These are phyloP conservation scores for Salticus scenicus DNA, from an alignment of 2,888 invertebrate species.

Conservation along the genomic window DNA sequence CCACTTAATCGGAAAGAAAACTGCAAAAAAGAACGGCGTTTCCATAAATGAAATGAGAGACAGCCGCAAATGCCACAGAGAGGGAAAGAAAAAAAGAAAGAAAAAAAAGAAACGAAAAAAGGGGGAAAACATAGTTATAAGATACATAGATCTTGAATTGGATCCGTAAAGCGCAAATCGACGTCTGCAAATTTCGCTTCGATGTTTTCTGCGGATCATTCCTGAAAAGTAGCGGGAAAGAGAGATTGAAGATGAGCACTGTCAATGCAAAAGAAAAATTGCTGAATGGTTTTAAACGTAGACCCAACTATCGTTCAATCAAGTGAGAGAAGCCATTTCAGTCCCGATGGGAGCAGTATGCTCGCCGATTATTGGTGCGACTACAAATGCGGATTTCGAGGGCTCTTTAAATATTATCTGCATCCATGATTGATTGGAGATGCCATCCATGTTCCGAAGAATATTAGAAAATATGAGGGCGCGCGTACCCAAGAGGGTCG, in stretches of 20 bases:
- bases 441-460: slow-evolving; percentile 28
- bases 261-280: slow-evolving; percentile 56
- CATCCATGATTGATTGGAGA: slow-evolving; percentile 49
- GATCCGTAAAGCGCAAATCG: slow-evolving; percentile 68
- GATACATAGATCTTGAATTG: slow-evolving; percentile 63
- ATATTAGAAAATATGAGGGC: slow-evolving; percentile 59
- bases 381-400: slow-evolving; percentile 57
- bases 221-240: slow-evolving; percentile 19
- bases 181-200: slow-evolving; percentile 65
- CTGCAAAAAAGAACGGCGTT: slow-evolving; percentile 21
- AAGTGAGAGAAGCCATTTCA: slow-evolving; percentile 17
- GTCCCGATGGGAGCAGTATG: slow-evolving; percentile 35
- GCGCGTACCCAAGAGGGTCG: slow-evolving; percentile 49
- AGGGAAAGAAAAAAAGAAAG: slow-evolving; percentile 2
- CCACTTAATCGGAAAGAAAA: slow-evolving; percentile 63
- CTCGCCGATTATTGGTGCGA: slow-evolving; percentile 59
- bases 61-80: background rate
- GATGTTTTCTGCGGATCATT: slow-evolving; percentile 51
- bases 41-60: slow-evolving; percentile 46
- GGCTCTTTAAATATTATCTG: slow-evolving; percentile 35
- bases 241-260: slow-evolving; percentile 39
- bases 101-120: slow-evolving; percentile 15
- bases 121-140: too few species aligned
- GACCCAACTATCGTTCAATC: slow-evolving; percentile 36
- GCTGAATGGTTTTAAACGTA: slow-evolving; percentile 58